Conservation (phyloP, 1,140 invertebrate genomes). For the Phortica variegata region DNA sequence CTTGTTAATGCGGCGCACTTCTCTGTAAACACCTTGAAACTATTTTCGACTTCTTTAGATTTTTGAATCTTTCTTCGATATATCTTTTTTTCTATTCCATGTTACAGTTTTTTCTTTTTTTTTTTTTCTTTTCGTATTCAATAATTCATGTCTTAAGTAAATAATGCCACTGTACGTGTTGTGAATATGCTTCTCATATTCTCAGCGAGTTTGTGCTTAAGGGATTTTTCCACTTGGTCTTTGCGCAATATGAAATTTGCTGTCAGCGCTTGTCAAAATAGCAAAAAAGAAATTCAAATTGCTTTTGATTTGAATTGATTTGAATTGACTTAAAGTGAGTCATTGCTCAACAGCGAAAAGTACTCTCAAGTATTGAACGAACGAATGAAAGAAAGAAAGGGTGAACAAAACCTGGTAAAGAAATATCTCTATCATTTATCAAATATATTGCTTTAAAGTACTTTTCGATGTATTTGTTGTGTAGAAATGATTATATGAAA, state of each 20-base stretch:
- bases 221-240: not conserved
- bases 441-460: too few relatives aligned
- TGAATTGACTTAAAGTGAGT: too few relatives aligned
- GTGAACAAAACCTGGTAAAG: too few relatives aligned
- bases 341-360: too few relatives aligned
- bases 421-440: too few relatives aligned
- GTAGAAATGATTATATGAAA: too few relatives aligned
- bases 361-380: too few relatives aligned
- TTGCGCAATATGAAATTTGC: constrained; percentile 30
- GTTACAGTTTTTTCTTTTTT: not conserved
- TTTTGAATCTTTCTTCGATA: not conserved
- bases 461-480: too few relatives aligned
- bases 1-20: constrained; percentile 6
- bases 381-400: too few relatives aligned
- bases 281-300: constrained; percentile 21
- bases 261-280: constrained; percentile 47
- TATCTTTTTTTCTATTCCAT: not conserved
- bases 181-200: constrained; percentile 19
- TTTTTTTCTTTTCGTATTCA: not conserved
- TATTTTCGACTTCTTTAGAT: not conserved
- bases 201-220: too few relatives aligned
- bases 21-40: not conserved
- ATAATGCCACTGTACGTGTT: constrained; percentile 9
- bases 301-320: constrained; percentile 14
- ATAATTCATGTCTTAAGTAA: not conserved